Evolutionary conservation across 2,113 vertebrate genomes (phyloP).

Genomic region (Terrapene triunguis): DNA sequence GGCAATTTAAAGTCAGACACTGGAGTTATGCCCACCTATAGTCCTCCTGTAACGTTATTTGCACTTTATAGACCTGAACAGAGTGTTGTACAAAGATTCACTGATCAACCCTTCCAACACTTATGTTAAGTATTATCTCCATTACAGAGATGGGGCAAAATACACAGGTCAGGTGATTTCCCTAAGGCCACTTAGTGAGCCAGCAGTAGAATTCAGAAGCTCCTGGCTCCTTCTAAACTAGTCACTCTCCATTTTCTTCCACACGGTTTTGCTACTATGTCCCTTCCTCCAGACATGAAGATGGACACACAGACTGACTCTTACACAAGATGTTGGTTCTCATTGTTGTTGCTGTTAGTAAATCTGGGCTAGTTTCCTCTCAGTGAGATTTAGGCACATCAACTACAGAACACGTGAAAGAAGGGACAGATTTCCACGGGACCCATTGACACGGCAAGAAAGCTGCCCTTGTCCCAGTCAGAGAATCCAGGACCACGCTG

Average conservation of each 20-base stretch:
- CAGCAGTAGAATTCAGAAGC: neutral
- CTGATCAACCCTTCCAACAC: neutral
- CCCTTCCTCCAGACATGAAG: neutral
- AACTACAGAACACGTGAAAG: neutral
- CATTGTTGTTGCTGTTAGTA: neutral
- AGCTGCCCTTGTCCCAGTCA: fast-evolving
- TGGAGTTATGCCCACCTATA: neutral
- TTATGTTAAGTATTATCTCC: neutral
- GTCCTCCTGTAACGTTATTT: neutral
- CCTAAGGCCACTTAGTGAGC: neutral
- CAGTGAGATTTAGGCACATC: neutral
- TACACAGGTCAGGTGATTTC: neutral
- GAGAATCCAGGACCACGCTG: neutral
- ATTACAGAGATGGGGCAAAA: neutral
- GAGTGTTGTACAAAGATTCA: neutral
- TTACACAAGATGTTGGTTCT: fast-evolving
- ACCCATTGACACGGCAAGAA: fast-evolving
- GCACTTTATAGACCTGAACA: neutral
- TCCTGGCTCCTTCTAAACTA: neutral
- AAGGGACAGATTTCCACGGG: neutral
- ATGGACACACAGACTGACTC: too few species aligned
- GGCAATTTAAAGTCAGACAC: neutral
- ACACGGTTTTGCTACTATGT: neutral
- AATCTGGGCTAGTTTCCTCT: neutral
- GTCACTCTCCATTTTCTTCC: neutral